Conservation (phyloP, 2,113 vertebrate genomes). For the Cyphomyrus plagiostoma region DNA sequence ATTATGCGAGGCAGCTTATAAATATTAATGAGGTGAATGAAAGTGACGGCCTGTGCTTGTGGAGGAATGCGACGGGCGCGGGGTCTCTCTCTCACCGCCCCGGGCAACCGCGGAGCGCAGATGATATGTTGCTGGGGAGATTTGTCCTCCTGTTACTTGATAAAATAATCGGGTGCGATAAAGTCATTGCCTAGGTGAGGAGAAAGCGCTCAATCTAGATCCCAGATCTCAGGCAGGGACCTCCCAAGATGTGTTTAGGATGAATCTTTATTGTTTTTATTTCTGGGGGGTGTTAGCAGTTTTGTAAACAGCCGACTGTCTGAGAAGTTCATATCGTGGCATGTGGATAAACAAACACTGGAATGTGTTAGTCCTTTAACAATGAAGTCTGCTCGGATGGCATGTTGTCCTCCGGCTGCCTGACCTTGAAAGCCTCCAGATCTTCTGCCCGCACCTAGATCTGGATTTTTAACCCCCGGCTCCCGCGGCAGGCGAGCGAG, state of each 20-base stretch:
- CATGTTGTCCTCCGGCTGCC: not conserved
- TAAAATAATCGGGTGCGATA: not conserved
- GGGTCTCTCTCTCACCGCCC: not conserved
- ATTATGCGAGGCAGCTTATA: not conserved
- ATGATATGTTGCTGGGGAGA: not conserved
- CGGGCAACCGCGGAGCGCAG: not conserved
- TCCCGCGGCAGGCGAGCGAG: not conserved
- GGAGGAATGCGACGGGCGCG: not conserved
- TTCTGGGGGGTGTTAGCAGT: not conserved
- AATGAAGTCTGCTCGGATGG: not conserved
- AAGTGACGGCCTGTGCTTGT: not conserved
- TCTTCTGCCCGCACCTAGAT: not conserved
- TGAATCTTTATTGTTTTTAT: not conserved
- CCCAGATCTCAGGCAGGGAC: not conserved
- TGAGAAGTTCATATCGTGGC: not conserved
- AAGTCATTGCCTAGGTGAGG: not conserved
- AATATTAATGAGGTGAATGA: conserved; percentile 2
- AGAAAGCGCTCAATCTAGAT: not conserved
- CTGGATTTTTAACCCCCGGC: not conserved
- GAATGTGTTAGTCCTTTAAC: not conserved
- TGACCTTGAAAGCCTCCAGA: not conserved
- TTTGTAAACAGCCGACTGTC: not conserved
- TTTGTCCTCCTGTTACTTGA: not conserved
- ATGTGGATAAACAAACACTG: not conserved
- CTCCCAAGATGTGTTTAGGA: not conserved